These are phyloP conservation scores for Muscidifurax raptorellus DNA, from an alignment of 1,140 invertebrate species.

Conservation along the genomic window DNA sequence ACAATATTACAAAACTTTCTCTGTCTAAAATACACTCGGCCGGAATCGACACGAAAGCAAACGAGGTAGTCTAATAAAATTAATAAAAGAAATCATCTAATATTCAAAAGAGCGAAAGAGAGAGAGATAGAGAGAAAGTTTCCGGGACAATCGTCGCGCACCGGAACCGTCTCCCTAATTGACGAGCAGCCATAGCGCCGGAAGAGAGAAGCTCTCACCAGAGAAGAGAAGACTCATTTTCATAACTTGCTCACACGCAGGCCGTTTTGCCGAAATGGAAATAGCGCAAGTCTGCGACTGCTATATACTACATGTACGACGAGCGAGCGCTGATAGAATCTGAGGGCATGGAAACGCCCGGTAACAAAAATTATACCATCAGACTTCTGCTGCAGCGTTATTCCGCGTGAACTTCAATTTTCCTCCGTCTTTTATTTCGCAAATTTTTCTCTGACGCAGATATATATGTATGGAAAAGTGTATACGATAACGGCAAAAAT, in stretches of 20 bases:
- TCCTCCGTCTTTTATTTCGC: too few relatives aligned
- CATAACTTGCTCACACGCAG: conserved; percentile 60
- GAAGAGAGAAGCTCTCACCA: conserved; percentile 59
- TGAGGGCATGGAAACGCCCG: not conserved
- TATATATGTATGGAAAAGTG: too few relatives aligned
- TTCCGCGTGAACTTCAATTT: not conserved
- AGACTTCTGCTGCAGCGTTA: not conserved
- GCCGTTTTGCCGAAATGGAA: not conserved
- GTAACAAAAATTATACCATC: not conserved
- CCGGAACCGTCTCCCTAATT: conserved; percentile 70
- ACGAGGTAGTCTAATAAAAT: not conserved
- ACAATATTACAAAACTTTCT: too few relatives aligned
- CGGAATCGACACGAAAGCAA: not conserved
- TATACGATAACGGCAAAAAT: too few relatives aligned
- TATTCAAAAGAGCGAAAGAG: not conserved
- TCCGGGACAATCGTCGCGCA: conserved; percentile 57
- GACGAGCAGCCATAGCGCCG: conserved; percentile 63
- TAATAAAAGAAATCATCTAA: not conserved
- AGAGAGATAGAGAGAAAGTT: not conserved
- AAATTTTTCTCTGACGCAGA: too few relatives aligned
- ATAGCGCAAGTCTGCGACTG: conserved; percentile 32
- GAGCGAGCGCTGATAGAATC: not conserved
- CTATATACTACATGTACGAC: too few relatives aligned
- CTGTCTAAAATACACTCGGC: too few relatives aligned
- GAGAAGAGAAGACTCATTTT: conserved; percentile 64